Base-by-base conservation (phyloP, 2,888 invertebrate genomes). In the Sinotaia quadrata region DNA sequence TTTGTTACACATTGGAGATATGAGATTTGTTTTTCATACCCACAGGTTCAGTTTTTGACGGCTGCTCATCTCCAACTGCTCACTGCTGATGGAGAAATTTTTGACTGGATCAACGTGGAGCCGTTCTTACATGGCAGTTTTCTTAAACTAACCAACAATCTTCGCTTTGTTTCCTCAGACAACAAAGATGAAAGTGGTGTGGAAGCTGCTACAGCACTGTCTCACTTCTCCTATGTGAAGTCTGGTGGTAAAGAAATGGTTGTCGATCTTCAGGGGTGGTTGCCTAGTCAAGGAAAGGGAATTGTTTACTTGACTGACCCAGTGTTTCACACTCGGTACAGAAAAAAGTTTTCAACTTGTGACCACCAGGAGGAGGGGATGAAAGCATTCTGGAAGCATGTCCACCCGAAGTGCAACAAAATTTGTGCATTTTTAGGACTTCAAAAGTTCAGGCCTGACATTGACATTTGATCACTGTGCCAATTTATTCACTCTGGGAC, bases 261-360 rank as follows among this genome's bases (percentile, higher is more conserved):
- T 2, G 69, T 69, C 21, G 75, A 75, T 37, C 58, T 75, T 7
- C 75, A 75, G 51, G 75, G 75, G 21, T 75, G 75, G 68, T 12
- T 75, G 47, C 75, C 75, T 2, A 10, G 33, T 18, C 67, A 69
- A 24, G 33, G 47, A 7, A 33, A 47, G n/a, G 71, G 71, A 15
- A 58, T 73, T 24, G 66, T 75, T 41, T 75, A 75, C 62, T 59
- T 75, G 12, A 75, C 75, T 1, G 75, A 75, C 51, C 75, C 75
- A 10, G 73, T 69, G 60, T 68, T 73, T 49, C 70, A 75, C 61
- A 71, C 72, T 0, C 29, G 31, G 33, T 47, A 31, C 18, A 44
- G 54, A 7, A 41, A 67, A 7, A 41, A 57, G 47, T 60, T 59
- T 29, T 68, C 67, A 34, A 49, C 67, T 4, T 66, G 36, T 51